Base-by-base conservation (phyloP, 2,113 vertebrate species). In the Athene cunicularia region DNA sequence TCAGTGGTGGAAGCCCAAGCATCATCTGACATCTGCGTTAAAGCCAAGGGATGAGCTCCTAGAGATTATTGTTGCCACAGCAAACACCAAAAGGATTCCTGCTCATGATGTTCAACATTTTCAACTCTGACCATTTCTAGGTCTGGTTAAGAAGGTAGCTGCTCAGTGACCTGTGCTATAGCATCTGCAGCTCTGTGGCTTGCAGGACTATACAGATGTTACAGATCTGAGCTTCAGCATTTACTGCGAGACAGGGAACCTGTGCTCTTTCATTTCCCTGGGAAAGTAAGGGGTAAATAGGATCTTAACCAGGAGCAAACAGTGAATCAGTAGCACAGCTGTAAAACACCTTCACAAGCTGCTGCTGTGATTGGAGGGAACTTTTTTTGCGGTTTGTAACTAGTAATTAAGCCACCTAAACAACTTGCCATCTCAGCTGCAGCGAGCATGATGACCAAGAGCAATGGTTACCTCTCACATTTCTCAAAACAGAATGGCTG, bases 371-470 rank as follows among this genome's bases (percentile, higher is more conserved):
- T 45, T 8, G 5, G 21, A 50, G 24, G 56, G 52, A 75, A 26
- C 12, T 20, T 30, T 24, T 33, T 80, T 23, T 70, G 50, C 66
- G 27, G 13, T 68, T 47, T 68, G 0, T 26, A 28, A 37, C 58
- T 43, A 41, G 26, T 21, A 17, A 39, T 55, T 19, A 27, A 66
- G 55, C 21, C 73, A 58, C 56, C 16, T 37, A 88, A 88, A 33
- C 24, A 43, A 27, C 16, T 20, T 53, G 16, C 21, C 33, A 2
- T 2, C 35, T 93, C 76, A 47, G 37, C 23, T 74, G 50, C 19
- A 47, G 64, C 0, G 0, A 49, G 21, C 4, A 0, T 5, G 1
- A 9, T 11, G 32, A 6, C 79, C n/a, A 39, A 64, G 45, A 74
- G 59, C 60, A 49, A 6, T 6, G n/a, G 30, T 27, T 35, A 19